Evolutionary conservation across 1,140 invertebrate genomes (phyloP).

Genomic region (Euura lappo): DNA sequence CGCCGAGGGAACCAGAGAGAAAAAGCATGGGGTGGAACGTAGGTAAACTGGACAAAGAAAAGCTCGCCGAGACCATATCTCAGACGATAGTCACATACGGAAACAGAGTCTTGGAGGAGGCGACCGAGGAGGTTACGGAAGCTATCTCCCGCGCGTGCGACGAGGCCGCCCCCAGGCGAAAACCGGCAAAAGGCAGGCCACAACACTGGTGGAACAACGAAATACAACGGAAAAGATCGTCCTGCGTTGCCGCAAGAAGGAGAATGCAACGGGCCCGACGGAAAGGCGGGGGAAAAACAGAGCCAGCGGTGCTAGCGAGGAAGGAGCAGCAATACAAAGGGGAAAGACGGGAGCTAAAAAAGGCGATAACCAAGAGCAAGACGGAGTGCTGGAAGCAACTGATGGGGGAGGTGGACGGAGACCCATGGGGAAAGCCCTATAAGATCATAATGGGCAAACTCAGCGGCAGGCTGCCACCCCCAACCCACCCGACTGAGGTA

Average conservation of each 20-base stretch:
- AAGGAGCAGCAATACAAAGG: constrained; percentile 22
- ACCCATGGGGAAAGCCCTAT: constrained; percentile 33
- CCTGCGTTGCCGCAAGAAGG: constrained; percentile 28
- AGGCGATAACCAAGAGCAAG: constrained; percentile 24
- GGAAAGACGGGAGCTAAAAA: constrained; percentile 25
- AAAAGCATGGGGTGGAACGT: constrained; percentile 17
- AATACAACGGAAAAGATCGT: constrained; percentile 25
- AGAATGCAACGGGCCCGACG: background rate
- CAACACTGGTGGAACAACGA: constrained; percentile 40
- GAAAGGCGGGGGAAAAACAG: constrained; percentile 12
- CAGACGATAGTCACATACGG: background rate
- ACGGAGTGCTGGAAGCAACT: constrained; percentile 28
- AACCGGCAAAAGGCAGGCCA: background rate
- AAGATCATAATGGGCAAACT: constrained; percentile 29
- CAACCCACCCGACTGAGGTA: background rate
- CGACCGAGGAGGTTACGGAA: too few relatives aligned
- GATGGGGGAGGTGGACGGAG: background rate
- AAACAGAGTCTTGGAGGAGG: too few relatives aligned
- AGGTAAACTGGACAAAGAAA: constrained; percentile 3
- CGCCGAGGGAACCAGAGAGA: background rate
- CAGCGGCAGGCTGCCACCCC: constrained; percentile 8
- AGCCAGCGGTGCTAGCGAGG: constrained; percentile 19
- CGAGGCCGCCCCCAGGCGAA: constrained; percentile 14
- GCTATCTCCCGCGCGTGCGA: constrained; percentile 14
- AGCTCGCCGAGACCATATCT: constrained; percentile 11